Conservation (phyloP, 2,113 vertebrate species). For the Hyla sarda region DNA sequence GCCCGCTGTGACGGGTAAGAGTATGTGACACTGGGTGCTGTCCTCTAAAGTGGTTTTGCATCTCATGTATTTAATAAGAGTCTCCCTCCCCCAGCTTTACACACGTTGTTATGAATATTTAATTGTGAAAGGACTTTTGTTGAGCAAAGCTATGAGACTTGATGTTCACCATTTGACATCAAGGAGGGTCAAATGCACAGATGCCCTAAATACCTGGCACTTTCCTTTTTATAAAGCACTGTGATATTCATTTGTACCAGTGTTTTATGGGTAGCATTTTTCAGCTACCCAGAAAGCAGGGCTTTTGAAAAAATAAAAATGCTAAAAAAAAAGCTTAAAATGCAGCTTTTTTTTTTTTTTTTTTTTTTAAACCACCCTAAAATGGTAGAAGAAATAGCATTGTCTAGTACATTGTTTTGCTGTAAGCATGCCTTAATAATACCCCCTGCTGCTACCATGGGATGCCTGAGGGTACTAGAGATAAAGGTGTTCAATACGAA, state of each 20-base stretch:
- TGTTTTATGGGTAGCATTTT: too few relatives aligned
- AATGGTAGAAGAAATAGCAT: too few relatives aligned
- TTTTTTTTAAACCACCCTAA: too few relatives aligned
- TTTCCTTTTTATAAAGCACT: too few relatives aligned
- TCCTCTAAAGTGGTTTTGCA: constrained; percentile 69
- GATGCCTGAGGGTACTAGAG: neutral
- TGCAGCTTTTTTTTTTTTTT: too few relatives aligned
- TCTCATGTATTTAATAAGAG: constrained; percentile 73
- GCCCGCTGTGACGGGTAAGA: constrained; percentile 5
- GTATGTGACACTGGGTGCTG: constrained; percentile 51
- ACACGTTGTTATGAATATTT: constrained; percentile 74
- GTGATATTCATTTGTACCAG: too few relatives aligned
- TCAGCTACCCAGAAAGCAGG: too few relatives aligned
- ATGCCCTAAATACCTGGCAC: too few relatives aligned
- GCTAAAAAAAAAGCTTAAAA: too few relatives aligned
- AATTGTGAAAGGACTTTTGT: constrained; percentile 60
- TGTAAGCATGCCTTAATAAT: too few relatives aligned
- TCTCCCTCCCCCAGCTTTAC: constrained; percentile 67
- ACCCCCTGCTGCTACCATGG: neutral
- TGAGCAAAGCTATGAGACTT: constrained; percentile 67
- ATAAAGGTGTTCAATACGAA: neutral
- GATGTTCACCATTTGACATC: constrained; percentile 21
- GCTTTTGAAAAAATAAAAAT: too few relatives aligned
- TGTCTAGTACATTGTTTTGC: too few relatives aligned
- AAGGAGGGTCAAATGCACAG: constrained; percentile 10